Evolutionary conservation across 2,113 vertebrate species (phyloP), one percentile per base, ranked within the genome.

Genomic region (Atherinomorus stipes): DNA sequence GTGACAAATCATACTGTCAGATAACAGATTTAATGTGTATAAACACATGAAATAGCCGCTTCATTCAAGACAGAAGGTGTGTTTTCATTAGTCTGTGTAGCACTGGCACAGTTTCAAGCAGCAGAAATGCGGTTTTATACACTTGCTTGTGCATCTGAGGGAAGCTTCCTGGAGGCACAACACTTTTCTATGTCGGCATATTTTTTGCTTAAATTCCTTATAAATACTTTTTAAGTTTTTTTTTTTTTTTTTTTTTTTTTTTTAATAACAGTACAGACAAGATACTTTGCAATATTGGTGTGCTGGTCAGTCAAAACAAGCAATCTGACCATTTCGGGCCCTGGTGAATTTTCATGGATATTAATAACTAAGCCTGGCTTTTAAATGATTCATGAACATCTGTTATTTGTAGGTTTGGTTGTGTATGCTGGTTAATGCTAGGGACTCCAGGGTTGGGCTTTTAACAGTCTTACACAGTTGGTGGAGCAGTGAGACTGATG

Each of bases 91-190:
- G 25, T 50, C 15, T 76, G 71, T 64, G 80, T 71, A 59, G 71
- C 57, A 11, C 66, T 83, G 74, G 80, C 71, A 45, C 0, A 3
- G 57, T 47, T 70, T 76, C 76, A 81, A 67, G 66, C 64, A 64
- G 53, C 79, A 69, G 15, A 31, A 53, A 72, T 42, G 37, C 44
- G 19, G 15, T 18, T 18, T n/a, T 16, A 4, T 18, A 25, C 51
- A 53, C 23, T 13, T 52, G 22, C 50, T 26, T 65, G 72, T 59
- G 64, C 44, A 73, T 84, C 49, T 38, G 21, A 68, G 28, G 45
- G 57, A 63, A 65, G 54, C 71, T 82, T 67, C 67, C 62, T 25
- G 31, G 31, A 52, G 56, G 64, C 25, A 42, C 23, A 60, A 45
- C 64, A 47, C 28, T 15, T 44, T 42, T 13, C 15, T 42, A 42